Evolutionary conservation across 2,113 vertebrate genomes (phyloP).

Genomic region (Syngnathoides biaculeatus): DNA sequence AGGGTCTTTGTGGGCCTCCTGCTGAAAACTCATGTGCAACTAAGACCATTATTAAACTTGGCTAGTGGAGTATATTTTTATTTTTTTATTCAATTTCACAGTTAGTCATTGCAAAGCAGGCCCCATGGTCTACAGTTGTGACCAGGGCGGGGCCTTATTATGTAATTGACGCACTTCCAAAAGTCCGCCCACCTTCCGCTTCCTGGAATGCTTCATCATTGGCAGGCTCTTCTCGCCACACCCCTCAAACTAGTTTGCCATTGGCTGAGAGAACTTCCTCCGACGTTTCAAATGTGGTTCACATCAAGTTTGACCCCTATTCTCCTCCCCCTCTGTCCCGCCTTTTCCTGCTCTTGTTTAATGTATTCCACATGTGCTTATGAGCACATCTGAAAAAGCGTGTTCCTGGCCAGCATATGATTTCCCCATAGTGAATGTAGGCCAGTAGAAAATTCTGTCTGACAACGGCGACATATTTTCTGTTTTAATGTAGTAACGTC

Average conservation of each 20-base stretch:
- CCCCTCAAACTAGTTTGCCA: slow-evolving; percentile 34
- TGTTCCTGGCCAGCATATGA: slow-evolving; percentile 11
- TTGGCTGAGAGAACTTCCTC: slow-evolving; percentile 53
- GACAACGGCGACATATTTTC: not conserved
- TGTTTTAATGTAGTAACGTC: not conserved
- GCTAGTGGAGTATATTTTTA: not conserved
- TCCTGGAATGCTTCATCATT: slow-evolving; percentile 34
- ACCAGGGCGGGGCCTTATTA: slow-evolving; percentile 61
- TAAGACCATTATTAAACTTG: not conserved
- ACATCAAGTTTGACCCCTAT: slow-evolving; percentile 64
- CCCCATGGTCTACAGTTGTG: slow-evolving; percentile 1
- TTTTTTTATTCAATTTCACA: not conserved
- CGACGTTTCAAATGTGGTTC: slow-evolving; percentile 64
- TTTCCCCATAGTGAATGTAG: slow-evolving; percentile 36
- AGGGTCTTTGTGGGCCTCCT: not conserved
- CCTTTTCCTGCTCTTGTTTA: slow-evolving; percentile 23
- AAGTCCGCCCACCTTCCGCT: slow-evolving; percentile 38
- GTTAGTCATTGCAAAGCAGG: not conserved
- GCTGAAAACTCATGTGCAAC: not conserved
- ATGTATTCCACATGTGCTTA: slow-evolving; percentile 60
- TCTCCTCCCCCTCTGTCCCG: slow-evolving; percentile 20
- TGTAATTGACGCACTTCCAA: slow-evolving; percentile 70
- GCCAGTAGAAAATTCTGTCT: slow-evolving; percentile 5
- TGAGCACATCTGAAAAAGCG: slow-evolving; percentile 30
- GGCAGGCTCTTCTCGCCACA: slow-evolving; percentile 33